phyloP scores from a whole-genome alignment of 37 sponge, comb jelly and placozoan genomes.

The Halisarca cf. caerulea region DNA sequence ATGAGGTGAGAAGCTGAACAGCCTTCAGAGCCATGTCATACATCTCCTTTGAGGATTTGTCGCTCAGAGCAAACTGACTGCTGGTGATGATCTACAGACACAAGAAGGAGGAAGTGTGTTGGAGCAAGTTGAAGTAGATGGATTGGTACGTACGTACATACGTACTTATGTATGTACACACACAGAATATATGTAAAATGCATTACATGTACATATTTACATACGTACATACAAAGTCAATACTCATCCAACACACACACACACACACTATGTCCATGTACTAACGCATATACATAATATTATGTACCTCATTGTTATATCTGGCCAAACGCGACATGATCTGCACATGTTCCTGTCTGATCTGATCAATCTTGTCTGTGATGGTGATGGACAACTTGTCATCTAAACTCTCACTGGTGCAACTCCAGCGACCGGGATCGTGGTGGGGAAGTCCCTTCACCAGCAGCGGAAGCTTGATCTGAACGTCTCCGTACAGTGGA shows the following conservation, averaged over 20 bases:
- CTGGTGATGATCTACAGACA: slow-evolving; percentile 79
- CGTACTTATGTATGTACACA: slow-evolving; percentile 7
- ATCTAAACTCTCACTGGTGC: slow-evolving; percentile 87
- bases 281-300: background rate
- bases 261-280: background rate
- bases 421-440: slow-evolving; percentile 93
- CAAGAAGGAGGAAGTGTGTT: no score
- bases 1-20: slow-evolving; percentile 82
- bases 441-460: slow-evolving; percentile 77
- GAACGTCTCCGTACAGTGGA: slow-evolving; percentile 95
- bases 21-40: slow-evolving; percentile 84
- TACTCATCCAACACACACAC: background rate
- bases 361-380: slow-evolving; percentile 66
- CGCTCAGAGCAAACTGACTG: slow-evolving; percentile 61
- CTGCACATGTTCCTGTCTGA: slow-evolving; percentile 84
- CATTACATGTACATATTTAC: background rate
- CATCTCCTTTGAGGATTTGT: slow-evolving; percentile 74
- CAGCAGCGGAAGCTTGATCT: slow-evolving; percentile 80
- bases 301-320: slow-evolving; percentile 85
- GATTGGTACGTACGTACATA: no score
- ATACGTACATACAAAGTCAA: background rate
- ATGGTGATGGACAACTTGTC: slow-evolving; percentile 82
- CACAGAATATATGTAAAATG: background rate
- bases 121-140: no score
- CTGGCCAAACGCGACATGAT: slow-evolving; percentile 85